phyloP scores from a whole-genome alignment of 2,888 invertebrate genomes.

The Bombylius major region DNA sequence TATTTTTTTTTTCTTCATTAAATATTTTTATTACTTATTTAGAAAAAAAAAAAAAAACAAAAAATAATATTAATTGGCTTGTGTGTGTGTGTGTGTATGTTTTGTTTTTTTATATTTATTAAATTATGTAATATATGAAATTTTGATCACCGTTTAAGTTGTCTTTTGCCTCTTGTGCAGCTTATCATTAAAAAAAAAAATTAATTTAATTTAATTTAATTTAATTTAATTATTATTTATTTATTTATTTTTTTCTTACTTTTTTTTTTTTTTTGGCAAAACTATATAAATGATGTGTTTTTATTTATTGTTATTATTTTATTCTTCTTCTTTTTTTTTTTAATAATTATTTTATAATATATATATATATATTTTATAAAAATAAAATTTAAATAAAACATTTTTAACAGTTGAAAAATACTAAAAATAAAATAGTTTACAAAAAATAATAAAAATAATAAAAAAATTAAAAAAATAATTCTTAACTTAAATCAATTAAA shows the following conservation, averaged over 20 bases:
- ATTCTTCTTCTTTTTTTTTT: slow-evolving; percentile 14
- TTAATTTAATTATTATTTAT: background rate
- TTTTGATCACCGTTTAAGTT: too few relatives aligned
- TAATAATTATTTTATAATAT: background rate
- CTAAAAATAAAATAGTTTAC: too few relatives aligned
- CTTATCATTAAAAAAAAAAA: background rate
- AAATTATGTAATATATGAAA: background rate
- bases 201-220: background rate
- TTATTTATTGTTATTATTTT: background rate
- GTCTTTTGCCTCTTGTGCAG: background rate
- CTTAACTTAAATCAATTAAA: background rate
- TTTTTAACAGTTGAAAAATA: background rate
- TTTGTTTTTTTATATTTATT: too few relatives aligned
- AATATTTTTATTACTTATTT: too few relatives aligned
- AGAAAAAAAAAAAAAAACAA: too few relatives aligned
- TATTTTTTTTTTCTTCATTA: too few relatives aligned
- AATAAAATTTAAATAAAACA: too few relatives aligned
- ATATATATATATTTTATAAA: too few relatives aligned
- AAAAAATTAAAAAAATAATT: background rate
- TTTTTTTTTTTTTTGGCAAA: background rate
- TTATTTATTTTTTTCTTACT: background rate
- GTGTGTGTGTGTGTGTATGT: too few relatives aligned
- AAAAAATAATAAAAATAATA: background rate
- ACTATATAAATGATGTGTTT: background rate
- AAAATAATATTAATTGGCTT: too few relatives aligned